These are phyloP conservation scores for Cyrtorhinus lividipennis DNA, from an alignment of 1,140 invertebrate genomes.

Conservation along the genomic window DNA sequence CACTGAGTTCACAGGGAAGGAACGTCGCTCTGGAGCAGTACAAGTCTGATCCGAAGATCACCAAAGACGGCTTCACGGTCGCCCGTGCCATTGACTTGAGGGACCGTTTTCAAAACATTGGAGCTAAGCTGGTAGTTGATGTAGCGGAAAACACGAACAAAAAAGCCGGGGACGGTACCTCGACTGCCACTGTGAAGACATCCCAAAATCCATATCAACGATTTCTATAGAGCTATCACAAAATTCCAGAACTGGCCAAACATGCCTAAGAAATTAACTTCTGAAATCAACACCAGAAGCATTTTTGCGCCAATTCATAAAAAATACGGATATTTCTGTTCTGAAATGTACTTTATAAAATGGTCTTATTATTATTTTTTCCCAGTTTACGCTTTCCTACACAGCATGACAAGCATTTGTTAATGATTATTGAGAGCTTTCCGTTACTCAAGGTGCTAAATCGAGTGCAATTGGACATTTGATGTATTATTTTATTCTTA, in stretches of 20 bases:
- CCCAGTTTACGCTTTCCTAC: too few species aligned
- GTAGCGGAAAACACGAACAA: slow-evolving; percentile 64
- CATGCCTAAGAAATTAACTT: too few species aligned
- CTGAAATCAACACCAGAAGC: too few species aligned
- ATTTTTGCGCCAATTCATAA: too few species aligned
- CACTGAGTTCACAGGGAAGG: slow-evolving; percentile 44
- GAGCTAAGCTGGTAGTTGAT: slow-evolving; percentile 57
- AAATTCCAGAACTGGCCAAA: background rate
- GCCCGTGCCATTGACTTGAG: slow-evolving; percentile 58
- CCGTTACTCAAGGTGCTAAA: too few species aligned
- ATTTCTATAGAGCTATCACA: background rate
- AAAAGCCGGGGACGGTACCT: slow-evolving; percentile 61
- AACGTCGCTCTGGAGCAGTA: slow-evolving; percentile 62
- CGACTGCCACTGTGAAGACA: slow-evolving; percentile 48
- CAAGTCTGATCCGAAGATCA: slow-evolving; percentile 60
- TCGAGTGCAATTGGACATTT: too few species aligned
- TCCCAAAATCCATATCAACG: background rate
- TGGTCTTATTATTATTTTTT: too few species aligned
- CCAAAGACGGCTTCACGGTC: slow-evolving; percentile 63
- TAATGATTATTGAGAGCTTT: too few species aligned
- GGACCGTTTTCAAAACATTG: slow-evolving; percentile 60
- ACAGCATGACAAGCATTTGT: too few species aligned
- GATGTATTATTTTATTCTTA: too few species aligned
- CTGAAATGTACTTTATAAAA: too few species aligned
- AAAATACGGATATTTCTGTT: too few species aligned